Percentiles rank a stretch among this genome's conserved stretches.
Conservation (phyloP, 2,797 vertebrate species). For the Hippocampus kuda region DNA sequence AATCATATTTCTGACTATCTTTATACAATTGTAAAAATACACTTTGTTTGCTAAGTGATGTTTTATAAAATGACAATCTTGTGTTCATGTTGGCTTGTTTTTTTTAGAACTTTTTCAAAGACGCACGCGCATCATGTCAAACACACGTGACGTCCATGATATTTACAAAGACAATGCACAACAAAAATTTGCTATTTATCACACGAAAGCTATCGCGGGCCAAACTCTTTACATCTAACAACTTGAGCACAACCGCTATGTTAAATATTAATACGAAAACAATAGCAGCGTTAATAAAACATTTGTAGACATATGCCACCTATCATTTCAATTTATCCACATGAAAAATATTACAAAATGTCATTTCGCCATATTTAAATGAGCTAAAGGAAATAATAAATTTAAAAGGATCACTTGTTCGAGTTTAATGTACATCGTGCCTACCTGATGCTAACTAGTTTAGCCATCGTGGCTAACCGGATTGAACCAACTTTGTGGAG, state of each 20-base stretch:
- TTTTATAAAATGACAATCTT: not conserved
- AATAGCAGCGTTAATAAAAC: not conserved
- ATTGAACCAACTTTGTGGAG: not conserved
- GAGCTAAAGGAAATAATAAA: not conserved
- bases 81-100: not conserved
- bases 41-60: not conserved
- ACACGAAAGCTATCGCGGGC: not conserved
- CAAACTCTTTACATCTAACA: not conserved
- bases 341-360: not conserved
- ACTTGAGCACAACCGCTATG: not conserved
- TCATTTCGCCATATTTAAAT: not conserved
- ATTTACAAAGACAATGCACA: not conserved
- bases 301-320: not conserved
- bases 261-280: not conserved
- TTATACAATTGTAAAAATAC: not conserved
- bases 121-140: not conserved
- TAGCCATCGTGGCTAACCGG: constrained; percentile 3
- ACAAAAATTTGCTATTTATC: not conserved
- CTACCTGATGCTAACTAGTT: constrained; percentile 2
- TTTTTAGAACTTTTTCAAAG: not conserved
- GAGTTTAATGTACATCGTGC: not conserved
- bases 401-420: not conserved
- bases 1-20: not conserved
- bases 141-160: not conserved
- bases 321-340: not conserved